Evolutionary conservation across 2,113 vertebrate species (phyloP).

Genomic region (Archilochus colubris): DNA sequence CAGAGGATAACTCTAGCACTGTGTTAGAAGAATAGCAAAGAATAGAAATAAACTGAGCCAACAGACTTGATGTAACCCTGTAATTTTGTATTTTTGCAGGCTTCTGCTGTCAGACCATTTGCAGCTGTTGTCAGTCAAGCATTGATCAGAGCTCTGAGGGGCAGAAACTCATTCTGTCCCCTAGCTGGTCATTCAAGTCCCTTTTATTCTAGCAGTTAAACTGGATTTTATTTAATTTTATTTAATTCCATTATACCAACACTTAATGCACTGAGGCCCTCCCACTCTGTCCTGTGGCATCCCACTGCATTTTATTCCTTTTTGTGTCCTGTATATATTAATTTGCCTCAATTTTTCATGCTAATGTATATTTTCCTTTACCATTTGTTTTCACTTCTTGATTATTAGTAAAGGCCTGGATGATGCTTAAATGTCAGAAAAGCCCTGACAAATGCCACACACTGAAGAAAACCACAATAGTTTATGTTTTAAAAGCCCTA

Average conservation of each 20-base stretch:
- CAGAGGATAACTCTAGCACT: neutral
- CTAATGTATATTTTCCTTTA: constrained; percentile 7
- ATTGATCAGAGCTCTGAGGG: constrained; percentile 27
- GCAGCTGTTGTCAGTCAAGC: constrained; percentile 9
- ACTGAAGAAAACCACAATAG: neutral
- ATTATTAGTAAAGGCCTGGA: constrained; percentile 1
- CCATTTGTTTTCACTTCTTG: neutral
- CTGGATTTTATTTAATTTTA: constrained; percentile 36
- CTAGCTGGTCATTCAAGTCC: neutral
- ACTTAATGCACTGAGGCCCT: constrained; percentile 40
- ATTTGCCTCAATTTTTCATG: constrained; percentile 10
- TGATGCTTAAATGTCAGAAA: constrained; percentile 27
- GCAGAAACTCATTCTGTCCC: constrained; percentile 15
- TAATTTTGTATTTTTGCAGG: neutral
- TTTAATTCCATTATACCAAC: constrained; percentile 60
- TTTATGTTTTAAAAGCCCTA: neutral
- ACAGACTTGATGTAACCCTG: neutral
- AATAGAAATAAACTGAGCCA: neutral
- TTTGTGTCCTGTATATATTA: constrained; percentile 30
- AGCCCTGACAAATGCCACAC: constrained; percentile 5
- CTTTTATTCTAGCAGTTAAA: constrained; percentile 43
- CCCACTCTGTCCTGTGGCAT: constrained; percentile 21
- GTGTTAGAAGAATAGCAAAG: neutral
- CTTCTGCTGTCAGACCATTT: constrained; percentile 37
- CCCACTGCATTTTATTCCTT: constrained; percentile 14